Conservation (phyloP, 2,888 invertebrate genomes). For the Ormyrus nitidulus region DNA sequence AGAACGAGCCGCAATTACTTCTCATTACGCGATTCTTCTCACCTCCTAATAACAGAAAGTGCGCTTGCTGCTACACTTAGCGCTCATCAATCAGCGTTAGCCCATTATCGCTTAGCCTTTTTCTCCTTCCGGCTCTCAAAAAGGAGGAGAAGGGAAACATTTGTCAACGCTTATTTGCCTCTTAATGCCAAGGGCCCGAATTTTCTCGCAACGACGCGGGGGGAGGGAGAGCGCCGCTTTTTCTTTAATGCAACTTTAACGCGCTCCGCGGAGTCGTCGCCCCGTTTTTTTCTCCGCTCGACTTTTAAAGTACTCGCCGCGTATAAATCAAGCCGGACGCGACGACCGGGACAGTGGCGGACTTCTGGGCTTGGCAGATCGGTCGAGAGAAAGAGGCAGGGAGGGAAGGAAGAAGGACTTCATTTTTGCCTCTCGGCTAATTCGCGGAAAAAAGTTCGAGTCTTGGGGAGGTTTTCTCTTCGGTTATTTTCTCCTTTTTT, state of each 20-base stretch:
- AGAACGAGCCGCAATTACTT: background rate
- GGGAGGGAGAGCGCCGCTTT: conserved; percentile 22
- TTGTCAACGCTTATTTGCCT: conserved; percentile 25
- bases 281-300: conserved; percentile 21
- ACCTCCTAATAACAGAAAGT: background rate
- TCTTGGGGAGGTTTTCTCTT: background rate
- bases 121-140: background rate
- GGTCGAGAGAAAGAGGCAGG: conserved; percentile 5
- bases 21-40: conserved; percentile 9
- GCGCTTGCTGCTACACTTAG: background rate
- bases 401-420: conserved; percentile 13
- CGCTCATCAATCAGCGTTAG: conserved; percentile 18
- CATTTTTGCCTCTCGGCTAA: conserved; percentile 50
- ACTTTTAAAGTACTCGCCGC: conserved; percentile 50
- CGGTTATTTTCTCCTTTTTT: too few species aligned
- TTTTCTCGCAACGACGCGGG: conserved; percentile 4
- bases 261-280: conserved; percentile 3
- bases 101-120: too few species aligned
- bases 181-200: background rate
- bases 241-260: conserved; percentile 47
- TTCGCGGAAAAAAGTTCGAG: conserved; percentile 43
- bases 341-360: background rate
- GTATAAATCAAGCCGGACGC: conserved; percentile 49
- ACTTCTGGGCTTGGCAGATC: conserved; percentile 39
- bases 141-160: conserved; percentile 4